Base-by-base conservation (phyloP, 2,113 vertebrate genomes). In the Rhipidura dahli region DNA sequence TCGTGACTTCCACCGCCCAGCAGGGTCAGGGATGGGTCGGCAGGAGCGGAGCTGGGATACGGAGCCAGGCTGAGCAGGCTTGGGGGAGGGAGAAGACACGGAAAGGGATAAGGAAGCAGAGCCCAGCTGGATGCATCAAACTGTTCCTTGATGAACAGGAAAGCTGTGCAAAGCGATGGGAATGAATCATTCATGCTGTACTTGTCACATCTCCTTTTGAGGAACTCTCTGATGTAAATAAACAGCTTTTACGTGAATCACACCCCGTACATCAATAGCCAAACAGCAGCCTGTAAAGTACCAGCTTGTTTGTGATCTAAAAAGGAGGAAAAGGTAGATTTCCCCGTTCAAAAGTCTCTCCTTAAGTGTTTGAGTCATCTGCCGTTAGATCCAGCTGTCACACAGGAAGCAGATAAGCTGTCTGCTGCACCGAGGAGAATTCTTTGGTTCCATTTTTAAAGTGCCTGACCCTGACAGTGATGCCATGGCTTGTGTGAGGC, bases 211-310 rank as follows among this genome's bases (percentile, higher is more conserved):
- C 87, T 87, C 50, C 68, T 78, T 94, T 56, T 84, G 92, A 92
- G 70, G 92, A 92, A 87, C 40, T 50, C 81, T 95, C 30, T 19
- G 42, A 87, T 98, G 97, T 98, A 97, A 98, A 98, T 98, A 98
- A 98, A 98, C 33, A 70, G 95, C 92, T 97, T 97, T 97, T 96
- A 89, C 83, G 94, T 94, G 94, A 93, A 45, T 65, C 37, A 27
- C 33, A 45, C 39, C 73, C 73, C 27, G 33, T 69, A 70, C 85
- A 61, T 82, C 81, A 44, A 64, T 70, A 70, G 93, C 8, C 8
- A 59, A 82, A 71, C 83, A 68, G 93, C 88, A 92, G 93, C 92
- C 60, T 65, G 50, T 69, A 69, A 35, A 94, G 86, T 49, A 87
- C 57, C 93, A 82, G 92, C 83, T 86, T 68, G 60, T 57, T 71